These are phyloP conservation scores for Nemopilema nomurai DNA, from an alignment of 30 jellyfish, hydroid and myxozoan genomes.

Conservation along the genomic window DNA sequence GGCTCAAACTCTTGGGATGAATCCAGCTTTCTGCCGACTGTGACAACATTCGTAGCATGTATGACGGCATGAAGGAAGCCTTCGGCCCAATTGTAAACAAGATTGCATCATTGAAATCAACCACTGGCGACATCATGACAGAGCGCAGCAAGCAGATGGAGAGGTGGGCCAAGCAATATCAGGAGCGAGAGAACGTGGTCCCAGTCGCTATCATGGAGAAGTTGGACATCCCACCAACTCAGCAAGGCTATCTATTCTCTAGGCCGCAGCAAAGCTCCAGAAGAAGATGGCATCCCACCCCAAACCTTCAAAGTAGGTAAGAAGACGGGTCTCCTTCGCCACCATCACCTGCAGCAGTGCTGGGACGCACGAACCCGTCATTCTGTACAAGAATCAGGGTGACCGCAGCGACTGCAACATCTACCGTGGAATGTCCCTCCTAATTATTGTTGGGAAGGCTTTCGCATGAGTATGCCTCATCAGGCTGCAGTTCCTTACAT, in stretches of 20 bases:
- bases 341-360: slow-evolving; percentile 14
- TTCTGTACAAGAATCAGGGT: slow-evolving; percentile 40
- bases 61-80: slow-evolving; percentile 51
- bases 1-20: slow-evolving; percentile 28
- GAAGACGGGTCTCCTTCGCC: neutral
- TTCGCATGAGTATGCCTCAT: slow-evolving; percentile 18
- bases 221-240: slow-evolving; percentile 41
- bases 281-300: slow-evolving; percentile 34
- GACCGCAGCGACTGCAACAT: slow-evolving; percentile 51
- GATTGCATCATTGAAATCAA: slow-evolving; percentile 34
- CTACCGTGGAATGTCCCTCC: slow-evolving; percentile 60
- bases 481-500: slow-evolving; percentile 16
- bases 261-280: slow-evolving; percentile 54
- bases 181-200: slow-evolving; percentile 33
- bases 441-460: slow-evolving; percentile 33
- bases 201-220: slow-evolving; percentile 37
- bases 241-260: slow-evolving; percentile 41
- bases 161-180: slow-evolving; percentile 69
- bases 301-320: slow-evolving; percentile 3
- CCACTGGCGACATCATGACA: slow-evolving; percentile 15
- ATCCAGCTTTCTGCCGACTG: slow-evolving; percentile 18
- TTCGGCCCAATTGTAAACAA: slow-evolving; percentile 31
- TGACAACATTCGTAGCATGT: slow-evolving; percentile 45
- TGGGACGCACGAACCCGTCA: slow-evolving; percentile 24
- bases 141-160: slow-evolving; percentile 52